A percentile compares a stretch with the other conserved stretches of the same genome.
Conservation (phyloP, 2,113 vertebrate genomes). For the Marmota monax region DNA sequence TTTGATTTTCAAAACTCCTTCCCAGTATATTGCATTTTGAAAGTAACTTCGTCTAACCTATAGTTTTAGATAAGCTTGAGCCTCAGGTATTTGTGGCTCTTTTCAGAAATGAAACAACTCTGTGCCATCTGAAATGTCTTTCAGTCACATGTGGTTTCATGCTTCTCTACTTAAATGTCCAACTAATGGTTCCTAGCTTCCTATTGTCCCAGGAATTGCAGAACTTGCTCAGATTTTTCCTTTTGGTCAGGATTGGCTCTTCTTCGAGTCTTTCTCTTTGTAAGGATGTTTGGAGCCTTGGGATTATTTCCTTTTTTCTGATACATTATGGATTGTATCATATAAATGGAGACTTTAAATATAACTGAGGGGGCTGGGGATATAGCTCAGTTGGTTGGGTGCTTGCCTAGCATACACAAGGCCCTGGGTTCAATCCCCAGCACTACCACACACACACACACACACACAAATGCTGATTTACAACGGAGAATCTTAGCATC, state of each 20-base stretch:
- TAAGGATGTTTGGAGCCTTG: background rate
- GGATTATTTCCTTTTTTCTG: background rate
- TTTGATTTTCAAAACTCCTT: background rate
- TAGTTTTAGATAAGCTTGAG: background rate
- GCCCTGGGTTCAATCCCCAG: too few relatives aligned
- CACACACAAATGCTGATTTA: background rate
- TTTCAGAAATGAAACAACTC: background rate
- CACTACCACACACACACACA: too few relatives aligned
- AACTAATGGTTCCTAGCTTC: background rate
- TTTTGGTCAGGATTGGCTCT: background rate
- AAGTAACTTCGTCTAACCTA: background rate
- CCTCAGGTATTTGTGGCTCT: background rate
- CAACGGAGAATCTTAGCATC: background rate
- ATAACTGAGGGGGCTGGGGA: background rate
- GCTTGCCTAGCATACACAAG: too few relatives aligned
- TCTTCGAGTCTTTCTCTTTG: background rate
- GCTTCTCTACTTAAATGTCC: accelerated
- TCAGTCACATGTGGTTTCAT: background rate
- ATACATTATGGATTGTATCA: background rate
- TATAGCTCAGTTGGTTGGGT: too few relatives aligned
- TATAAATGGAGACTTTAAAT: background rate
- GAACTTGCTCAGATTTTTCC: background rate
- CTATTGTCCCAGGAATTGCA: background rate
- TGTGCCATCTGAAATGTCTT: background rate
- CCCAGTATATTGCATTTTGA: background rate